Evolutionary conservation across 2,113 vertebrate species (phyloP).

Genomic region (Dromas ardeola): DNA sequence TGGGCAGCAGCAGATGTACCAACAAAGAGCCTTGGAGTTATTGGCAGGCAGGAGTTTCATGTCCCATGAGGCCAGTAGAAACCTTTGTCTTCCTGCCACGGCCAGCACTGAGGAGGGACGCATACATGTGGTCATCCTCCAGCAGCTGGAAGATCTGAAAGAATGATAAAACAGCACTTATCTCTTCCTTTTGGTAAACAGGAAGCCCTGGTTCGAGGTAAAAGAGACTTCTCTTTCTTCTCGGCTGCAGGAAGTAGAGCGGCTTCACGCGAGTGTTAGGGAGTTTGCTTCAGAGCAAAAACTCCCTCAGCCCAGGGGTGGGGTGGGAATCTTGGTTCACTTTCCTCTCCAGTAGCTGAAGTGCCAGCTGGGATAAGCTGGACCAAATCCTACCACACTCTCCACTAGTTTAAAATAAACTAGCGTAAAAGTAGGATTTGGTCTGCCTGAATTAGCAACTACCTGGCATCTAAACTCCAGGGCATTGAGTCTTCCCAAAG

Average conservation of each 20-base stretch:
- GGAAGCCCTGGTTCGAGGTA: neutral
- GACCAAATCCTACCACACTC: neutral
- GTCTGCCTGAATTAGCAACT: neutral
- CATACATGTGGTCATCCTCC: neutral
- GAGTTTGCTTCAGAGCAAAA: neutral
- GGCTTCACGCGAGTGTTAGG: neutral
- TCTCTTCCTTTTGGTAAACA: neutral
- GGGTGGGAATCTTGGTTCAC: neutral
- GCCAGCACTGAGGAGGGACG: neutral
- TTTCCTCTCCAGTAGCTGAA: neutral
- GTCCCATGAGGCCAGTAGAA: neutral
- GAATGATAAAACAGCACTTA: neutral
- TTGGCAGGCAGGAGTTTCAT: neutral
- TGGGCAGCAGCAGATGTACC: neutral
- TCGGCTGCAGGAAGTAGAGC: neutral
- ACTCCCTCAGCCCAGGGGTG: neutral
- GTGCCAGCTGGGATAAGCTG: neutral
- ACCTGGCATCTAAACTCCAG: neutral
- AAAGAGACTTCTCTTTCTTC: neutral
- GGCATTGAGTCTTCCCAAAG: neutral
- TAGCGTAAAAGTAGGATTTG: neutral
- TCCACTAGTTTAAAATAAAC: neutral
- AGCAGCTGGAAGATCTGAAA: neutral
- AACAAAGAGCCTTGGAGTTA: neutral
- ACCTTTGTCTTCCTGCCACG: neutral